Base-by-base conservation (phyloP, 2,888 invertebrate genomes). In the Tachystola acroxantha region DNA sequence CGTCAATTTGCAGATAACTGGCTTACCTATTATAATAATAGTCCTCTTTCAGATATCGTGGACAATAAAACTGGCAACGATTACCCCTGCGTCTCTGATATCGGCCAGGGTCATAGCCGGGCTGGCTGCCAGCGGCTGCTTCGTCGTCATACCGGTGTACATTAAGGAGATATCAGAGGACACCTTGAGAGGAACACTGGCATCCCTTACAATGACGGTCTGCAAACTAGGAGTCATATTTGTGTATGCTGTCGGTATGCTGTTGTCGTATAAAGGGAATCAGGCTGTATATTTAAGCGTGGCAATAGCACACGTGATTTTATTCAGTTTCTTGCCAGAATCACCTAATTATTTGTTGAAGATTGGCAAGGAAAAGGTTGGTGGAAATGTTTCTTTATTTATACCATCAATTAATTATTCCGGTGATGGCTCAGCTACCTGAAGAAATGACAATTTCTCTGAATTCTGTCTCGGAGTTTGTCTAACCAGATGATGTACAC, bases 31-130 rank as follows among this genome's bases (percentile, higher is more conserved):
- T n/a, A n/a, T n/a, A n/a, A n/a, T n/a, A n/a, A n/a, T n/a, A n/a
- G n/a, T n/a, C n/a, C n/a, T n/a, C n/a, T n/a, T n/a, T n/a, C 65
- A 79, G 79, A 63, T 79, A 59, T 78, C 74, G 12, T 79, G 79
- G 79, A 55, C 46, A 4, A 62, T 78, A 20, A 78, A 70, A 13
- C 50, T 78, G 13, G 43, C 61, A 9, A 50, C 50, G 4, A 56
- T 71, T 1, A 57, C 64, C 2, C 58, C 73, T 0, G 32, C 56
- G 0, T 37, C 62, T 0, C 59, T 79, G 1, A 67, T 76, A 42
- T 28, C 48, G 0, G 78, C 77, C 10, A 46, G 78, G 12, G 57
- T 56, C 0, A 48, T 77, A 25, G 78, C 69, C 0, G 78, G 78
- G 0, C 27, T 76, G 0, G 77, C 75, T 0, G 57, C 76, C 0